Evolutionary conservation across 2,113 vertebrate species (phyloP).

Genomic region (Euleptes europaea): DNA sequence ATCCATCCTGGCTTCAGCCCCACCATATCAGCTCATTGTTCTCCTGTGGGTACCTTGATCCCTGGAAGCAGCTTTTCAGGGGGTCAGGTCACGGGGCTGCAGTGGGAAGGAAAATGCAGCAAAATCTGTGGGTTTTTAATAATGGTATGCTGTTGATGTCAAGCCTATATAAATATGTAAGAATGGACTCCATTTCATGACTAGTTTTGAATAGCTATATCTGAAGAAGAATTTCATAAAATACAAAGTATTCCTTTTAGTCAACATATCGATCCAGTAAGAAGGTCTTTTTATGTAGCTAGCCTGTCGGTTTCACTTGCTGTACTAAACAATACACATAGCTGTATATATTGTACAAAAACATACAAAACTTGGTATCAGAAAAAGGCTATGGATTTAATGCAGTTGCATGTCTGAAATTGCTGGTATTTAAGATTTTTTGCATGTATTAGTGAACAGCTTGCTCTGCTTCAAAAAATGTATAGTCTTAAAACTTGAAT

Average conservation of each 20-base stretch:
- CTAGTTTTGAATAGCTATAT: neutral
- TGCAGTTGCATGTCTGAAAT: neutral
- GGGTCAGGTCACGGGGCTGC: no score
- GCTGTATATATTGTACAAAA: neutral
- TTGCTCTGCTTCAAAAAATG: neutral
- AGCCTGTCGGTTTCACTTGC: neutral
- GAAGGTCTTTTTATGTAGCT: neutral
- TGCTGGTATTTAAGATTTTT: neutral
- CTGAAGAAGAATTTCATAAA: neutral
- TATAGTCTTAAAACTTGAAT: neutral
- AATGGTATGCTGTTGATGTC: no score
- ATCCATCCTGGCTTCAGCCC: no score
- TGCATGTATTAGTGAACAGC: neutral
- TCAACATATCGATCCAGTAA: neutral
- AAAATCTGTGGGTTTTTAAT: no score
- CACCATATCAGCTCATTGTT: no score
- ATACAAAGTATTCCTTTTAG: neutral
- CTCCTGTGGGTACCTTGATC: no score
- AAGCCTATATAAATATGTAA: neutral
- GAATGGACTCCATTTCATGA: neutral
- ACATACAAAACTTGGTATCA: neutral
- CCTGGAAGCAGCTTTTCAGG: no score
- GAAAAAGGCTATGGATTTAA: neutral
- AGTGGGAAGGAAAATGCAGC: no score
- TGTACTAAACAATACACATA: neutral